phyloP scores from a whole-genome alignment of 2,888 invertebrate species.

The Eurytoma adleriae region DNA sequence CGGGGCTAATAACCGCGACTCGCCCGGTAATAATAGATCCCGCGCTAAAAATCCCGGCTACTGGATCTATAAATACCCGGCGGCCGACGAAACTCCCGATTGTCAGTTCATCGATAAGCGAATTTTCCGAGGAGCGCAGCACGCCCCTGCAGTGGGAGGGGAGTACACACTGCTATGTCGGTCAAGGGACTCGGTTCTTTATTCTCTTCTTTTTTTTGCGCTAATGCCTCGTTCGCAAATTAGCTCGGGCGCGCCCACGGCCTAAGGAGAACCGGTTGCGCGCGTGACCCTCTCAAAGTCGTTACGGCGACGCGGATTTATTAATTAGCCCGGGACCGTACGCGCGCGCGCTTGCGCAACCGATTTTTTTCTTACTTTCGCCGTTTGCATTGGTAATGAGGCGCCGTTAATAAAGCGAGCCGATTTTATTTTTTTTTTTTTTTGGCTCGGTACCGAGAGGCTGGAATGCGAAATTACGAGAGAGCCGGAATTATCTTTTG shows the following conservation, averaged over 20 bases:
- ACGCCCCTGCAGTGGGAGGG: too few relatives aligned
- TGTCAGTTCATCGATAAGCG: conserved; percentile 4
- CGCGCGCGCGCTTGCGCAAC: conserved; percentile 5
- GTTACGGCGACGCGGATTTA: conserved; percentile 49
- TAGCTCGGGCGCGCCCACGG: conserved; percentile 32
- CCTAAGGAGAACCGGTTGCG: conserved; percentile 24
- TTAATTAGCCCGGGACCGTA: conserved; percentile 45
- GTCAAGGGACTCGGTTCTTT: conserved; percentile 13
- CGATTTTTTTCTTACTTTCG: neutral
- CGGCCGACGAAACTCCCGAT: neutral
- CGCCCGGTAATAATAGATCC: neutral
- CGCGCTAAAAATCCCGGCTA: neutral
- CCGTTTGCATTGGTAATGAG: too few relatives aligned
- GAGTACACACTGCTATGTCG: neutral
- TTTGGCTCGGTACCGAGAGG: too few relatives aligned
- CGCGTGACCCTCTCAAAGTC: conserved; percentile 34
- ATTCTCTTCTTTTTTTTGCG: conserved; percentile 19
- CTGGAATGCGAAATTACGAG: too few relatives aligned
- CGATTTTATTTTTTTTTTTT: too few relatives aligned
- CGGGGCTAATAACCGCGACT: neutral
- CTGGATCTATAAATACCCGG: conserved; percentile 11
- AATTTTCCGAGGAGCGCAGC: too few relatives aligned
- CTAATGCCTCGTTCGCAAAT: conserved; percentile 10
- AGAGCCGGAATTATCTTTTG: too few relatives aligned
- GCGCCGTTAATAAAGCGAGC: too few relatives aligned